A percentile compares a stretch with the other conserved stretches of the same genome.
Conservation (phyloP, 1,140 invertebrate genomes). For the Oscheius sp. region DNA sequence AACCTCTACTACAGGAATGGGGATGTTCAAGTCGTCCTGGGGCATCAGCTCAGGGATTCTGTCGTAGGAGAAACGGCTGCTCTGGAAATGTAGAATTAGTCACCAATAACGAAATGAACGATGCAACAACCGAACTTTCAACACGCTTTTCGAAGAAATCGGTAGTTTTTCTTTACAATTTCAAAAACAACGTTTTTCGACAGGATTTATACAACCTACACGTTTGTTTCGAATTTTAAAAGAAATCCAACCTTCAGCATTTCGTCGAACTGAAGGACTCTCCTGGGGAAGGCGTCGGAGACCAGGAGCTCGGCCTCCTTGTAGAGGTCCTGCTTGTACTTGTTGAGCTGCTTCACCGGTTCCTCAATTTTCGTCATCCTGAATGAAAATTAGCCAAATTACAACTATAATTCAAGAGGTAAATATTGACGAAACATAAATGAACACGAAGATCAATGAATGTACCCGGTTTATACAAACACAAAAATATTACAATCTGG, state of each 20-base stretch:
- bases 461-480: too few relatives aligned
- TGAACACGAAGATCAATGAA: too few relatives aligned
- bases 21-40: constrained; percentile 24
- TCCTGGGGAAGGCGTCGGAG: constrained; percentile 32
- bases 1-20: constrained; percentile 7
- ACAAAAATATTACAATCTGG: background rate
- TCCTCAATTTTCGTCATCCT: background rate
- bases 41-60: constrained; percentile 26
- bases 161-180: background rate
- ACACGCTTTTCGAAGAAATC: background rate
- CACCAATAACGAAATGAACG: background rate
- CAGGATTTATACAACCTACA: too few relatives aligned
- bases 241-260: constrained; percentile 16
- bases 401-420: background rate
- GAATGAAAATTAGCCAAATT: background rate
- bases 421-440: background rate
- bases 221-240: background rate
- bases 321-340: constrained; percentile 23
- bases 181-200: background rate
- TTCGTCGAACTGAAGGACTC: constrained; percentile 38
- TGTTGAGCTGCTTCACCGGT: background rate
- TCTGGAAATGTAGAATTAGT: background rate
- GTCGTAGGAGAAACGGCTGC: constrained; percentile 21
- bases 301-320: constrained; percentile 24
- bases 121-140: background rate